Base-by-base conservation (phyloP, 2,113 vertebrate species). In the Microtus pennsylvanicus region DNA sequence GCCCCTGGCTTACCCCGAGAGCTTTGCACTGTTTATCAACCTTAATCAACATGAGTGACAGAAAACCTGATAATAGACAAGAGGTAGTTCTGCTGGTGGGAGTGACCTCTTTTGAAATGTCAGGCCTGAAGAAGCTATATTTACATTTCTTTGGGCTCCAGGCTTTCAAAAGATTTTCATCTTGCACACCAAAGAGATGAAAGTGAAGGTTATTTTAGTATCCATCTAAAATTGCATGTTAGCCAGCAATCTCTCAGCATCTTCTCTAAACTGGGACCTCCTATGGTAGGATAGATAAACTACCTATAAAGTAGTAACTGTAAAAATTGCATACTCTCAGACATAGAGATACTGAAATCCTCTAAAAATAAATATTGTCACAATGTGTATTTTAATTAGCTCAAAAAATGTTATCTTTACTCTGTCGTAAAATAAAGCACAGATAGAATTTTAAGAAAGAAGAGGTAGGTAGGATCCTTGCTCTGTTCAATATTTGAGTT, bases 11-110 rank as follows among this genome's bases (percentile, higher is more conserved):
- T 96, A 80, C 93, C 97, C 96, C 96, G 96, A 98, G 97, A 89
- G 96, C 96, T 95, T 96, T 96, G 86, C 91, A 94, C 95, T 98
- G 96, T 98, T 98, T 98, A 98, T 98, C 98, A 98, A 88, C 95
- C 98, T 98, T 98, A 98, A 98, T 98, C 98, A 98, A 98, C 92
- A 33, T 98, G 98, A 99, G 96, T 98, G 98, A 96, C 98, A 98
- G 98, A 91, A 98, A 98, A 96, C 93, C 93, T 98, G 98, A 98
- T 98, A 98, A 98, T 97, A 97, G 89, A 96, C 97, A 98, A 98
- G 96, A 88, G 91, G 91, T 96, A 90, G 94, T 96, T 94, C 96
- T 85, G 94, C 98, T 97, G 94, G 96, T 98, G 97, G 98, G 98
- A 85, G 87, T 96, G 91, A 94, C 96, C 94, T 97, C 98, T 98